These are phyloP conservation scores for Lepidothrix coronata DNA, from an alignment of 2,113 vertebrate genomes.

Conservation along the genomic window DNA sequence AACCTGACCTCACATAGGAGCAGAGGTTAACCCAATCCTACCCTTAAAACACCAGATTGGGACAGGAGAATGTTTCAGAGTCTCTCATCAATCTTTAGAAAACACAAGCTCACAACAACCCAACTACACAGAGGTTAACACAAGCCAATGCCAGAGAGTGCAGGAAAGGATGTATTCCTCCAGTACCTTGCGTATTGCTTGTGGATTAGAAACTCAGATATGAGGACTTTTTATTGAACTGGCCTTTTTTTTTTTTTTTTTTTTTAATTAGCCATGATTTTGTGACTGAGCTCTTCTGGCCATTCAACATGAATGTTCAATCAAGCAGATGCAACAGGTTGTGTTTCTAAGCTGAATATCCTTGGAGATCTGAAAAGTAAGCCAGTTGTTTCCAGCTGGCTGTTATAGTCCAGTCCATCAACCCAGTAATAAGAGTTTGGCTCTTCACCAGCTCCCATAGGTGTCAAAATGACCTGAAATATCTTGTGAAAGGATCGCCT, in stretches of 20 bases:
- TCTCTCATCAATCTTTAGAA: not conserved
- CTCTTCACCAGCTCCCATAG: not conserved
- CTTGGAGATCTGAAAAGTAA: not conserved
- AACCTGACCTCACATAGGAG: not conserved
- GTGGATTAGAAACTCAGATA: not conserved
- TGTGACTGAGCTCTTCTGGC: not conserved
- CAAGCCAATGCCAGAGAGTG: not conserved
- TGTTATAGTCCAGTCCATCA: not conserved
- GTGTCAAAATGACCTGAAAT: not conserved
- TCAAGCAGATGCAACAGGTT: not conserved
- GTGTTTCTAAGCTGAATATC: not conserved
- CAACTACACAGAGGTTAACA: not conserved
- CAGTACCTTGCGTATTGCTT: not conserved
- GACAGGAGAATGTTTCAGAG: not conserved
- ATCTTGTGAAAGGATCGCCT: not conserved
- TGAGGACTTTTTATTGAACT: not conserved
- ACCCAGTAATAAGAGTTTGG: not conserved
- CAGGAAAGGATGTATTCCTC: not conserved
- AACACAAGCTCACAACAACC: not conserved
- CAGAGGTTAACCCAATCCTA: not conserved
- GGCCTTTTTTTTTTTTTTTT: not conserved
- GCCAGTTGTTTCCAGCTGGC: not conserved
- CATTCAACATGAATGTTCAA: not conserved
- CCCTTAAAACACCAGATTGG: not conserved
- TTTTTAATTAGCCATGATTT: not conserved